These are phyloP conservation scores for Pissodes strobi DNA, from an alignment of 1,140 invertebrate species.

Conservation along the genomic window DNA sequence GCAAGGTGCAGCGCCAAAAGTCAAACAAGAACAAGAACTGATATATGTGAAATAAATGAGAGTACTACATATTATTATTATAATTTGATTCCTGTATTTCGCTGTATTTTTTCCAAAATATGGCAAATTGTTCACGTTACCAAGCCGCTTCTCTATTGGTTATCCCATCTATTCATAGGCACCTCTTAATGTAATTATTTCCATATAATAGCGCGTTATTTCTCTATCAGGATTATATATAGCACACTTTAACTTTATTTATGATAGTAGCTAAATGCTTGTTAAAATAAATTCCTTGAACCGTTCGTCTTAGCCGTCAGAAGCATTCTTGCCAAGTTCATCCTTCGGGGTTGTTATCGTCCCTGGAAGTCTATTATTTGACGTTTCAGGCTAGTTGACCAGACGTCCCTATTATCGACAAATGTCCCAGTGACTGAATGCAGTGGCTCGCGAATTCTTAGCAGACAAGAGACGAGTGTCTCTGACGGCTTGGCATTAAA, in stretches of 20 bases:
- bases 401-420: conserved; percentile 39
- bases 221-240: too few species aligned
- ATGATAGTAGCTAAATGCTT: neutral
- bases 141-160: too few species aligned
- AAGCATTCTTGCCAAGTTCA: conserved; percentile 14
- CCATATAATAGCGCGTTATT: too few species aligned
- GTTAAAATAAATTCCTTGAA: neutral
- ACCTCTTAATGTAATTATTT: too few species aligned
- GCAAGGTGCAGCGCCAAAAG: too few species aligned
- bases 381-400: conserved; percentile 31
- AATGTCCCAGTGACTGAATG: conserved; percentile 42
- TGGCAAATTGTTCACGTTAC: too few species aligned
- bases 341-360: conserved; percentile 31
- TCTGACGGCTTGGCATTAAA: conserved; percentile 41
- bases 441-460: conserved; percentile 45
- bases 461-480: conserved; percentile 32
- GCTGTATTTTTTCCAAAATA: too few species aligned
- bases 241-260: neutral
- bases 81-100: too few species aligned
- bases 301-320: neutral
- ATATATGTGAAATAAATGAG: too few species aligned
- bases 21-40: too few species aligned
- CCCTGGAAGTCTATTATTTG: conserved; percentile 32
- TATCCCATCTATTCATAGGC: too few species aligned
- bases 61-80: too few species aligned